Percentiles rank a stretch among this genome's conserved stretches.
Evolutionary conservation across 2,888 invertebrate genomes (phyloP).

Genomic region (Plemyria rubiginata): DNA sequence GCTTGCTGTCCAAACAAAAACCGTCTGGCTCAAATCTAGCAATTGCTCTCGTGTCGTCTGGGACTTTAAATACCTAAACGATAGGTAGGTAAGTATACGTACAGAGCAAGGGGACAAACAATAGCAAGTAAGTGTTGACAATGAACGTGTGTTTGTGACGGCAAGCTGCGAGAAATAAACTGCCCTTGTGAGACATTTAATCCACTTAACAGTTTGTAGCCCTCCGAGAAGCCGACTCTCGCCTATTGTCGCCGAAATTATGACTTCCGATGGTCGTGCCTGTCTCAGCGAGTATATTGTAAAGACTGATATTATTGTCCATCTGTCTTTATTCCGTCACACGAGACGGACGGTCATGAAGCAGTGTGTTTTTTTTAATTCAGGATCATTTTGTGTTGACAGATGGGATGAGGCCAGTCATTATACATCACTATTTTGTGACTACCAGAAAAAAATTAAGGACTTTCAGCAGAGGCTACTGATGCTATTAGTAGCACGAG

Average conservation of each 20-base stretch:
- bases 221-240: constrained; percentile 56
- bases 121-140: constrained; percentile 59
- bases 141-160: constrained; percentile 60
- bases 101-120: constrained; percentile 54
- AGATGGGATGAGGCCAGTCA: too few relatives aligned
- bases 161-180: constrained; percentile 64
- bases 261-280: constrained; percentile 57
- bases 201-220: constrained; percentile 74
- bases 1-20: constrained; percentile 48
- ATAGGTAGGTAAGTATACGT: constrained; percentile 21
- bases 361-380: too few relatives aligned
- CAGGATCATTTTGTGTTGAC: too few relatives aligned
- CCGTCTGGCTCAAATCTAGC: constrained; percentile 42
- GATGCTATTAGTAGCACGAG: too few relatives aligned
- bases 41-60: constrained; percentile 27
- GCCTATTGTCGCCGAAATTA: constrained; percentile 64
- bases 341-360: constrained; percentile 36
- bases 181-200: constrained; percentile 75
- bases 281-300: constrained; percentile 35
- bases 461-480: too few relatives aligned
- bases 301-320: constrained; percentile 44
- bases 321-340: constrained; percentile 39
- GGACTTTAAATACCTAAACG: constrained; percentile 43
- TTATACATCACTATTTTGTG: too few relatives aligned
- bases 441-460: too few relatives aligned